These are phyloP conservation scores for Drosophila differens DNA, from an alignment of 2,888 invertebrate genomes.

Conservation along the genomic window DNA sequence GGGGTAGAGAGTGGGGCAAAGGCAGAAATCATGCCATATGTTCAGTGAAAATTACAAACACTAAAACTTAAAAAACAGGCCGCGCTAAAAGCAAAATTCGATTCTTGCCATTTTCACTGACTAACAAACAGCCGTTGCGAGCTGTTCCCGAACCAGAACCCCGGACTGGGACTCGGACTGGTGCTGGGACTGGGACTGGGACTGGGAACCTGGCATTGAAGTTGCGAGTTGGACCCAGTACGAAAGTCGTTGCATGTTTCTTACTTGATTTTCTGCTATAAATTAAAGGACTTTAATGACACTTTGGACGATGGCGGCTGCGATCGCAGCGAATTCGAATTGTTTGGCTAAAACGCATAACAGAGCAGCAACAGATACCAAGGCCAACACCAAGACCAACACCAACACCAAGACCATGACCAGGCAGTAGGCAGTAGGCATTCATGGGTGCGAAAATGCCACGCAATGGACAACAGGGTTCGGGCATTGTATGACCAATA, in stretches of 20 bases:
- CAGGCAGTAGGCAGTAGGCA: slow-evolving; percentile 28
- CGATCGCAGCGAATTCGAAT: slow-evolving; percentile 71
- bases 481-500: slow-evolving; percentile 75
- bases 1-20: background rate
- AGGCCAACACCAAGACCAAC: slow-evolving; percentile 17
- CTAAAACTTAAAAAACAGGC: slow-evolving; percentile 76
- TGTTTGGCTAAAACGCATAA: slow-evolving; percentile 65
- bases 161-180: slow-evolving; percentile 20
- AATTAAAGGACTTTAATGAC: slow-evolving; percentile 81
- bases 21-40: slow-evolving; percentile 70
- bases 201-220: slow-evolving; percentile 37
- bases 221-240: slow-evolving; percentile 51
- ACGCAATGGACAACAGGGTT: slow-evolving; percentile 70
- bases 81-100: slow-evolving; percentile 81
- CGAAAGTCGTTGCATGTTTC: slow-evolving; percentile 79
- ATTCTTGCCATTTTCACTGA: slow-evolving; percentile 76
- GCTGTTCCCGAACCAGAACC: slow-evolving; percentile 29
- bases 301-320: slow-evolving; percentile 77
- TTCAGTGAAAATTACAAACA: slow-evolving; percentile 74
- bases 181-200: slow-evolving; percentile 7
- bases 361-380: slow-evolving; percentile 41
- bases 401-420: slow-evolving; percentile 11
- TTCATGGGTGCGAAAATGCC: slow-evolving; percentile 78
- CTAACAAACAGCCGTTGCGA: slow-evolving; percentile 78
- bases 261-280: slow-evolving; percentile 81